A percentile compares a stretch with the other conserved stretches of the same genome.
Conservation (phyloP, 1,140 invertebrate species). For the Charaxes varanes region DNA sequence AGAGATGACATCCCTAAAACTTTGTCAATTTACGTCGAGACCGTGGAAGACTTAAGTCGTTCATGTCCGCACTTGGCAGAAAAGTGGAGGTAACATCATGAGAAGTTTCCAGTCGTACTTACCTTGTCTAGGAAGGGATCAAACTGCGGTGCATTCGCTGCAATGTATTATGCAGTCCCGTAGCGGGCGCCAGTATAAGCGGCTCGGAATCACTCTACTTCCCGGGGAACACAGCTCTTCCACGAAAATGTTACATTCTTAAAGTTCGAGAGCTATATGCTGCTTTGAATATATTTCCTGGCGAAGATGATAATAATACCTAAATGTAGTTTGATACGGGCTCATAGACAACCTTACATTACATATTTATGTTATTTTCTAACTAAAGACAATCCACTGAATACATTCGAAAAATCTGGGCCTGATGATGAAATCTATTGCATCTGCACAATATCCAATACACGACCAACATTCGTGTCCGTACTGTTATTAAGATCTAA, state of each 20-base stretch:
- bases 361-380: too few relatives aligned
- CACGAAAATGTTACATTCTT: constrained; percentile 46
- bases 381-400: too few relatives aligned
- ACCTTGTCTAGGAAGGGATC: constrained; percentile 69
- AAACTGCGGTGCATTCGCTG: constrained; percentile 68
- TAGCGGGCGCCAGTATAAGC: constrained; percentile 50
- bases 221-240: constrained; percentile 45
- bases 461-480: too few relatives aligned
- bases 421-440: too few relatives aligned
- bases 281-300: constrained; percentile 33
- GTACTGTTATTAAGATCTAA: too few relatives aligned
- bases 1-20: constrained; percentile 64
- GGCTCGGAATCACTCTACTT: constrained; percentile 55
- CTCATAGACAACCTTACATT: too few relatives aligned
- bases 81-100: constrained; percentile 64
- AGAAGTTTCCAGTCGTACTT: constrained; percentile 69
- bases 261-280: constrained; percentile 45
- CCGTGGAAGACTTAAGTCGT: constrained; percentile 60
- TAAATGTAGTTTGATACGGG: too few relatives aligned
- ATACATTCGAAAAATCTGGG: too few relatives aligned
- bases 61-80: constrained; percentile 56
- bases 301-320: background rate
- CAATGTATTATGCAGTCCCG: constrained; percentile 69
- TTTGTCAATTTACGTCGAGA: constrained; percentile 65
- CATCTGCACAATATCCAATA: too few relatives aligned